phyloP scores from a whole-genome alignment of 2,888 invertebrate species.

The Tridacna gigas region DNA sequence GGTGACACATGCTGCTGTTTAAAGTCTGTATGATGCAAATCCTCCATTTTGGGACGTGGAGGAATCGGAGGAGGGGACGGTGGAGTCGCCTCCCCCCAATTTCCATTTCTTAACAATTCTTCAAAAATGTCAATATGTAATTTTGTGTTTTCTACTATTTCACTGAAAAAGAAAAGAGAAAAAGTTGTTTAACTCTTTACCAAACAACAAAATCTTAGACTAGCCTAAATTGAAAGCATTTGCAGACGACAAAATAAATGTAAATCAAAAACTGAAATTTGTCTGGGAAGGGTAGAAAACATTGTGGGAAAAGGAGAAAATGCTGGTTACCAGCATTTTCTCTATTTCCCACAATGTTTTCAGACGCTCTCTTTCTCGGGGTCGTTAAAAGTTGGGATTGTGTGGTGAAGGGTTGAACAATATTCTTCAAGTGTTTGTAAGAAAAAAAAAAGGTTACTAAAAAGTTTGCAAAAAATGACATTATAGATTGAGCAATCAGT shows the following conservation, averaged over 20 bases:
- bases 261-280: not conserved
- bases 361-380: not conserved
- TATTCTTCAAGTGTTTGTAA: too few species aligned
- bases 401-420: too few species aligned
- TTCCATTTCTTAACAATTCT: slow-evolving; percentile 88
- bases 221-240: not conserved
- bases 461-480: too few species aligned
- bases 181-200: slow-evolving; percentile 2
- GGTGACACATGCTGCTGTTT: slow-evolving; percentile 63
- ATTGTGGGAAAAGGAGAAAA: not conserved
- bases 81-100: slow-evolving; percentile 90
- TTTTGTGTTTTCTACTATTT: slow-evolving; percentile 91
- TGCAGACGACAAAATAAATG: not conserved
- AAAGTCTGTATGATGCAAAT: slow-evolving; percentile 47
- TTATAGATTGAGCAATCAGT: too few species aligned
- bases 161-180: slow-evolving; percentile 86
- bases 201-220: not conserved
- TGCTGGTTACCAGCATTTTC: not conserved
- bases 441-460: too few species aligned
- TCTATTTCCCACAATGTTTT: not conserved
- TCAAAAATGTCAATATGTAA: slow-evolving; percentile 91
- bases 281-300: not conserved
- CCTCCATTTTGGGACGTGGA: slow-evolving; percentile 61
- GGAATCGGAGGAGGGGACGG: slow-evolving; percentile 74
- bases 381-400: too few species aligned